Percentiles rank a stretch among this genome's conserved stretches.
Conservation (phyloP, 2,888 invertebrate species). For the Epirrita christyi region DNA sequence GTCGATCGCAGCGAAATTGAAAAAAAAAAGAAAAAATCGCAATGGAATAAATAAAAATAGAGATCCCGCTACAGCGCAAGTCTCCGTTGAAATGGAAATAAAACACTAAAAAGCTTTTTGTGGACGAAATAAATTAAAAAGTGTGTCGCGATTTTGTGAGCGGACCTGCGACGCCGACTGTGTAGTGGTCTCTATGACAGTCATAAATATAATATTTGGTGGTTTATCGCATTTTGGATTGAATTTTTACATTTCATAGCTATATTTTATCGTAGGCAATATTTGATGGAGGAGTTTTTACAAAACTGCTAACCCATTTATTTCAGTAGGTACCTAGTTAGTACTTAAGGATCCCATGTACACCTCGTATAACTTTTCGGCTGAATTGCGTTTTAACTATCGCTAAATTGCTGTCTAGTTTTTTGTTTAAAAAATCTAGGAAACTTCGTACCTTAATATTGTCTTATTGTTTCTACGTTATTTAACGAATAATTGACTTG, state of each 20-base stretch:
- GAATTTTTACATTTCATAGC: slow-evolving; percentile 22
- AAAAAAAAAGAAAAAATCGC: slow-evolving; percentile 71
- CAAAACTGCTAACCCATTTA: too few relatives aligned
- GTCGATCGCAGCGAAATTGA: slow-evolving; percentile 81
- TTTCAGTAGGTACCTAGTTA: too few relatives aligned
- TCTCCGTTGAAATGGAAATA: slow-evolving; percentile 84
- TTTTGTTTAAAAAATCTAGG: too few relatives aligned
- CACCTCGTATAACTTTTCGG: too few relatives aligned
- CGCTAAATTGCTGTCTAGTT: too few relatives aligned
- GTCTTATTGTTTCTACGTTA: too few relatives aligned
- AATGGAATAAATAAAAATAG: slow-evolving; percentile 83
- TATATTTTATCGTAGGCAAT: slow-evolving; percentile 5
- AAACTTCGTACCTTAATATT: too few relatives aligned
- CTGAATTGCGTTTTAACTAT: too few relatives aligned
- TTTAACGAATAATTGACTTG: too few relatives aligned
- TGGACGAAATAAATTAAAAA: slow-evolving; percentile 84
- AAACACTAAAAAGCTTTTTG: slow-evolving; percentile 81
- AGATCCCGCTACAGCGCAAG: slow-evolving; percentile 83
- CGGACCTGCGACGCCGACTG: slow-evolving; percentile 46
- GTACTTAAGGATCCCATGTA: too few relatives aligned
- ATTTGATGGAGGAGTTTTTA: too few relatives aligned
- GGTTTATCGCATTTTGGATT: slow-evolving; percentile 44
- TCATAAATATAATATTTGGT: slow-evolving; percentile 52
- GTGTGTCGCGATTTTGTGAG: slow-evolving; percentile 79
- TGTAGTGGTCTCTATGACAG: slow-evolving; percentile 47